These are phyloP conservation scores for Parotocinclus haroldoi DNA, from an alignment of 2,797 vertebrate genomes.

Conservation along the genomic window DNA sequence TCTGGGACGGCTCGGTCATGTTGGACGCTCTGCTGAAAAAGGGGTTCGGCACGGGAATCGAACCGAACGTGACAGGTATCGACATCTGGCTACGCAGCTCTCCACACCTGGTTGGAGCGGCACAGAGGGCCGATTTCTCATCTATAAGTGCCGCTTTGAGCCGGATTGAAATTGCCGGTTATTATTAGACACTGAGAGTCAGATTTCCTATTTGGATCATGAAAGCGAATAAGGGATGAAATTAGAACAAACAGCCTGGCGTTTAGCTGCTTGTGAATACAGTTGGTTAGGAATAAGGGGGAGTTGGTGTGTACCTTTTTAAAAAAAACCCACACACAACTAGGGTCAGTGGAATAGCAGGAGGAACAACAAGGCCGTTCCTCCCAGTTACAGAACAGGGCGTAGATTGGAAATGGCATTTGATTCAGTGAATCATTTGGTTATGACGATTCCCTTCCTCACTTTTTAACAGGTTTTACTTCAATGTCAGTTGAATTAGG, in stretches of 20 bases:
- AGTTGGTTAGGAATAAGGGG: neutral
- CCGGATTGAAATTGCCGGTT: slow-evolving; percentile 12
- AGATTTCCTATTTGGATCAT: neutral
- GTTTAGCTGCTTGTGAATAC: neutral
- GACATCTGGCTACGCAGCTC: slow-evolving; percentile 22
- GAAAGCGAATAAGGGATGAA: neutral
- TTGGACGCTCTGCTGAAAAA: slow-evolving; percentile 36
- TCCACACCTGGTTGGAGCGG: slow-evolving; percentile 25
- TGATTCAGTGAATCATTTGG: no score
- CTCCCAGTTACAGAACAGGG: no score
- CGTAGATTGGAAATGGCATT: no score
- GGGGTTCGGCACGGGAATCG: slow-evolving; percentile 2
- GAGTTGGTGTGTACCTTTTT: neutral
- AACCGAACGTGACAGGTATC: slow-evolving; percentile 10
- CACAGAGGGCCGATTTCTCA: slow-evolving; percentile 8
- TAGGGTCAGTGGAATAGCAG: no score
- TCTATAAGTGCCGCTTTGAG: neutral
- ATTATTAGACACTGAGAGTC: neutral
- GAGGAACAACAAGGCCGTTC: no score
- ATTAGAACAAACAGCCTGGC: neutral
- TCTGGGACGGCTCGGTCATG: slow-evolving; percentile 35
- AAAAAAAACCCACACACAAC: no score
- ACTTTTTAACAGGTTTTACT: no score
- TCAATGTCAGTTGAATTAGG: no score
- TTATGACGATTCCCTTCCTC: no score